Percentiles rank a stretch among this genome's conserved stretches.
These are phyloP conservation scores for Coelopa frigida DNA, from an alignment of 1,140 invertebrate species.

Conservation along the genomic window DNA sequence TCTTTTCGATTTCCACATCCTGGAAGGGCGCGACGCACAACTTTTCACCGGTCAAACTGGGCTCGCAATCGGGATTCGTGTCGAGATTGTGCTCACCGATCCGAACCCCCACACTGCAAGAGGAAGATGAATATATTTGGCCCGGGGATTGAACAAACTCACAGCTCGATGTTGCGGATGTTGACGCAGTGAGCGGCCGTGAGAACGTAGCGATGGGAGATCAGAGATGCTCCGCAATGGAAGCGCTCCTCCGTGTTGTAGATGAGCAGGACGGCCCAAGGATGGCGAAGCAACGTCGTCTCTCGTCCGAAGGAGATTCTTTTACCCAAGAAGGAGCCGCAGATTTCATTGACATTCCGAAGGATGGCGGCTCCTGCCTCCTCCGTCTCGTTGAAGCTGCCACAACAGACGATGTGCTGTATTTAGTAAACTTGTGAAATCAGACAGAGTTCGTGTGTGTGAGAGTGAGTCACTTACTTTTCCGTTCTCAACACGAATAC, in stretches of 20 bases:
- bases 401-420: too few relatives aligned
- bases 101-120: background rate
- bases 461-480: too few relatives aligned
- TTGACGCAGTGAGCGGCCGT: slow-evolving; percentile 1
- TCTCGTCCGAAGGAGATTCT: slow-evolving; percentile 1
- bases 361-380: background rate
- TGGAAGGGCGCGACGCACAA: background rate
- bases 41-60: background rate
- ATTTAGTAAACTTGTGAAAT: too few relatives aligned
- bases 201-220: background rate
- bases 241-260: background rate
- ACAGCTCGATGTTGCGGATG: background rate
- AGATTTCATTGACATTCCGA: background rate
- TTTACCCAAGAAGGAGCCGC: background rate
- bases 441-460: too few relatives aligned
- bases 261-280: slow-evolving; percentile 2
- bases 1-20: background rate
- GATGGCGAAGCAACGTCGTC: background rate
- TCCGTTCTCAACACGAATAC: too few relatives aligned
- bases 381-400: too few relatives aligned
- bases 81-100: slow-evolving; percentile 1
- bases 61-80: background rate
- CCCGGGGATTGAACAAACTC: background rate
- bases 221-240: slow-evolving; percentile 2
- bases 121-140: background rate